phyloP scores from a whole-genome alignment of 1,140 invertebrate species.

The Chelonus insularis region DNA sequence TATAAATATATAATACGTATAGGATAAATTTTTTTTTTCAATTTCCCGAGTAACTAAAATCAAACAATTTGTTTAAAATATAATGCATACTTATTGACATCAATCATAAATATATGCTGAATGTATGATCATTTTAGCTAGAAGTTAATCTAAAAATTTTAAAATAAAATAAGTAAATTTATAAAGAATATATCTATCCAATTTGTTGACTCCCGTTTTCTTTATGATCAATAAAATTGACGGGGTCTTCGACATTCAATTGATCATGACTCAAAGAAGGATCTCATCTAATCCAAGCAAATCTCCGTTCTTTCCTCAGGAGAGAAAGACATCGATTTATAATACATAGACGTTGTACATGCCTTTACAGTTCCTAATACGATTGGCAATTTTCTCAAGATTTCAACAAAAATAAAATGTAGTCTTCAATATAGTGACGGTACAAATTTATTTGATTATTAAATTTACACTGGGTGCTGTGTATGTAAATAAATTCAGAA shows the following conservation, averaged over 20 bases:
- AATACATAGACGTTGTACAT: background rate
- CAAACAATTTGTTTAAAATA: too few relatives aligned
- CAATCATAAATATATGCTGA: too few relatives aligned
- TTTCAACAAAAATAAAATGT: background rate
- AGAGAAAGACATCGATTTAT: background rate
- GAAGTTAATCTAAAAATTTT: background rate
- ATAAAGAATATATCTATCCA: background rate
- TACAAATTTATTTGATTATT: background rate
- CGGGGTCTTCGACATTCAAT: background rate
- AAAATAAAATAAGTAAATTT: background rate
- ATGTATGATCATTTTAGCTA: too few relatives aligned
- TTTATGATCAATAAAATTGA: background rate
- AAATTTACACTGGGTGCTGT: too few relatives aligned
- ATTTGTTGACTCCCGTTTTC: background rate
- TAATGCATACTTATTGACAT: too few relatives aligned
- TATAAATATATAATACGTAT: too few relatives aligned
- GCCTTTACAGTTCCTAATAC: background rate
- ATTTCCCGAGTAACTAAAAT: too few relatives aligned
- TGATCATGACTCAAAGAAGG: background rate
- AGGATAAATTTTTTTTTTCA: too few relatives aligned
- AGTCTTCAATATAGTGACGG: background rate
- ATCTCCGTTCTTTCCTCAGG: background rate
- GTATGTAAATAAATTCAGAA: too few relatives aligned
- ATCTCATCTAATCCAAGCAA: background rate
- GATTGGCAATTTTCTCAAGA: background rate